These are phyloP conservation scores for Taurulus bubalis DNA, from an alignment of 2,113 vertebrate genomes.

Conservation along the genomic window DNA sequence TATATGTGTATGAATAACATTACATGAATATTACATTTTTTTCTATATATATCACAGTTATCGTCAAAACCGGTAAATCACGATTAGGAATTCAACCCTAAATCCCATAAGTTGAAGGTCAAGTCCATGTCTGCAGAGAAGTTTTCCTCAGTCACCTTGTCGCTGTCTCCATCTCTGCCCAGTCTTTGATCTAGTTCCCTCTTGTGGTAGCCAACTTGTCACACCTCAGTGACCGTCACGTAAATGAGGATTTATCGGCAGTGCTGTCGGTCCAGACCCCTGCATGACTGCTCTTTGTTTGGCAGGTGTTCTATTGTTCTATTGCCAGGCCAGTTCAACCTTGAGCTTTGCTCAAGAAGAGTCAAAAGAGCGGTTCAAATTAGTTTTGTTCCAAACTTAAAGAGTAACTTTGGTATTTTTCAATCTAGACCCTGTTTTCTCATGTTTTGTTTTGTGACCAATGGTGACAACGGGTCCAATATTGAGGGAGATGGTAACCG, in stretches of 20 bases:
- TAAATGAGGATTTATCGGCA: constrained; percentile 79
- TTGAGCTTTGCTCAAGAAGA: constrained; percentile 36
- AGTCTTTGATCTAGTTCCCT: constrained; percentile 73
- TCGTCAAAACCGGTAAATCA: not conserved
- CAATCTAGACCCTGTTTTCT: not conserved
- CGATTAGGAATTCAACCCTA: constrained; percentile 4
- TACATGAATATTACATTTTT: not conserved
- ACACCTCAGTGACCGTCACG: constrained; percentile 67
- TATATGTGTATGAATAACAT: not conserved
- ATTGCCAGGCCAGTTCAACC: constrained; percentile 47
- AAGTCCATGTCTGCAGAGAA: constrained; percentile 11
- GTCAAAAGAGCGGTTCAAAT: constrained; percentile 29
- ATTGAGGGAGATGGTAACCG: not conserved
- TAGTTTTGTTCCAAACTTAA: not conserved
- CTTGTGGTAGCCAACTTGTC: constrained; percentile 60
- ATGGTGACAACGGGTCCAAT: not conserved
- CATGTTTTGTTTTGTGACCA: not conserved
- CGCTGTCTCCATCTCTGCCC: constrained; percentile 38
- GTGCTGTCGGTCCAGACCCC: constrained; percentile 40
- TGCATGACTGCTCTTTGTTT: constrained; percentile 57
- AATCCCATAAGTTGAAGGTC: constrained; percentile 44
- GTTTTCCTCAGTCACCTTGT: constrained; percentile 39
- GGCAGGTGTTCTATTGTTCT: constrained; percentile 50
- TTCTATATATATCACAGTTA: not conserved
- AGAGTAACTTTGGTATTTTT: not conserved